Conservation (phyloP, 2,888 invertebrate genomes). For the Megamerina dolium region DNA sequence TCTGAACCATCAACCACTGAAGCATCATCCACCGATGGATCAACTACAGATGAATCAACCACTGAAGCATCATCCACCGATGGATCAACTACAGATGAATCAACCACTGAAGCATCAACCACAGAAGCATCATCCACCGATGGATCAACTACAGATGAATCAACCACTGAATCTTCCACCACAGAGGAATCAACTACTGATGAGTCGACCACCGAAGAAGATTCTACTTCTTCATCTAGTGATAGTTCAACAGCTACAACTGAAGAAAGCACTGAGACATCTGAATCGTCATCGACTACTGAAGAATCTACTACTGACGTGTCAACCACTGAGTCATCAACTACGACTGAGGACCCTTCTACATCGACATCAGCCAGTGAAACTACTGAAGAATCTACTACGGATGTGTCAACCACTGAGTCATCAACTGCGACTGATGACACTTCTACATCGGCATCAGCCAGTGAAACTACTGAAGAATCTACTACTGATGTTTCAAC, state of each 20-base stretch:
- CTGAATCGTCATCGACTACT: not conserved
- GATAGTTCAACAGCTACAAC: not conserved
- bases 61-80: not conserved
- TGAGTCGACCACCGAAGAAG: not conserved
- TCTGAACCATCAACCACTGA: constrained; percentile 1
- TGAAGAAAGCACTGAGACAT: not conserved
- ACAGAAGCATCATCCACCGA: not conserved
- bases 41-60: not conserved
- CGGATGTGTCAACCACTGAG: not conserved
- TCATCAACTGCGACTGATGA: no score
- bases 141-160: constrained; percentile 1
- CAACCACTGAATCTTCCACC: constrained; percentile 5
- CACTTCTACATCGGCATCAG: not conserved
- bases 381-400: constrained; percentile 3
- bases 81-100: not conserved
- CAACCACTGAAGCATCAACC: not conserved
- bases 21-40: not conserved
- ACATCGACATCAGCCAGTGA: no score
- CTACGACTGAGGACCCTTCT: not conserved
- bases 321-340: not conserved
- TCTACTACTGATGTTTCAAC: constrained; percentile 4
- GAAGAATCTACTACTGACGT: not conserved
- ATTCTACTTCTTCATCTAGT: not conserved
- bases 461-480: not conserved
- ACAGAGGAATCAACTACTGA: not conserved